Evolutionary conservation across 2,113 vertebrate species (phyloP).

Genomic region (Thermophis baileyi): DNA sequence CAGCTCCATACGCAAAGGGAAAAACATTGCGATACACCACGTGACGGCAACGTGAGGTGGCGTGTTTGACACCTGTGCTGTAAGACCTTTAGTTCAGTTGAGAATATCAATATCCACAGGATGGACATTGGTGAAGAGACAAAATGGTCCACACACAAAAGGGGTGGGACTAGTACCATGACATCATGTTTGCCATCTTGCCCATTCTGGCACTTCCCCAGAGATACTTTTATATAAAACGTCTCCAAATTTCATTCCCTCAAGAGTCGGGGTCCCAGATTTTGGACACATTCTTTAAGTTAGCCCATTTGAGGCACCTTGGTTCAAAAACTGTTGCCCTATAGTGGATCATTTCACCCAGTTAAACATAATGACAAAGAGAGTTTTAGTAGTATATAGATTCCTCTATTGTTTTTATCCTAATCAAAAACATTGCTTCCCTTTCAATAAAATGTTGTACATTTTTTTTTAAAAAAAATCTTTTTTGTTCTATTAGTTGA

Average conservation of each 20-base stretch:
- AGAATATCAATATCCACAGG: not conserved
- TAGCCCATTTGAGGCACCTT: not conserved
- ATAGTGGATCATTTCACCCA: not conserved
- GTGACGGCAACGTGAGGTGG: too few species aligned
- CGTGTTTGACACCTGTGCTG: too few species aligned
- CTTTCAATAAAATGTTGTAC: not conserved
- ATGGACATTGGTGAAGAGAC: not conserved
- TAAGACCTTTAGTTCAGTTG: not conserved
- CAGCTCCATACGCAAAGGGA: rapidly evolving
- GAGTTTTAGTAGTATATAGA: not conserved
- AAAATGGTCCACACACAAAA: not conserved
- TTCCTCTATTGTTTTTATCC: not conserved
- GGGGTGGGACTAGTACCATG: not conserved
- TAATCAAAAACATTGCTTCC: not conserved
- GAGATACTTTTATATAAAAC: not conserved
- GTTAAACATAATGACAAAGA: not conserved
- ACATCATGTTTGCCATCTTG: not conserved
- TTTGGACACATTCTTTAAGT: not conserved
- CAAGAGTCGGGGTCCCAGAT: not conserved
- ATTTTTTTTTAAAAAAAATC: not conserved
- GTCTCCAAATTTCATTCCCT: not conserved
- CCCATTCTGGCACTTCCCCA: not conserved
- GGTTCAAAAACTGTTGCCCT: not conserved
- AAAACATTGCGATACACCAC: too few species aligned
- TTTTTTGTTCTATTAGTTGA: not conserved